Evolutionary conservation across 2,113 vertebrate species (phyloP), one percentile per base, ranked within the genome.

Genomic region (Notothenia coriiceps): DNA sequence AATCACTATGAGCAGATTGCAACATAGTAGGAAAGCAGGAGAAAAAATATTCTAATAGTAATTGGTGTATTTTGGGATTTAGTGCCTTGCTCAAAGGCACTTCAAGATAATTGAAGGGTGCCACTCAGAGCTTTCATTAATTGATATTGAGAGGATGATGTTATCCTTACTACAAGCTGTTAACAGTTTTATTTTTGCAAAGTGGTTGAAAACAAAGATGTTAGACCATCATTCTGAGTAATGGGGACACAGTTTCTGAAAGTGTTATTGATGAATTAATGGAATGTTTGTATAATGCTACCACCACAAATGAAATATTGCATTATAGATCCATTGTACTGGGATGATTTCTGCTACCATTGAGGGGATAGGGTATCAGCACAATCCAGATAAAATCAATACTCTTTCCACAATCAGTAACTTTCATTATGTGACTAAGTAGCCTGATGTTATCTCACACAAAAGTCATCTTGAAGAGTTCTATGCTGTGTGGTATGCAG

Each of bases 1-100:
- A 33, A 52, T 74, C 44, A 59, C 59, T 49, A 1, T 49, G 49
- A 82, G 13, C 56, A 67, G 43, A 59, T 22, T 73, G 61, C 10
- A 29, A 12, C 14, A n/a, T 57, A 12, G 52, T n/a, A 1, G 54
- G 6, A 35, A 63, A 76, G 29, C 29, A 60, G 15, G 29, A 51
- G 25, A 20, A 61, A 7, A 14, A 63, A 6, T 49, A 3, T 10
- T 2, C n/a, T n/a, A 60, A 49, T 33, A 51, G 54, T n/a, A 5
- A 13, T 33, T 35, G 57, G 44, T 66, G 70, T 4, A 25, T 13
- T 47, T 57, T 43, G 17, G 44, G 44, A 33, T 43, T 70, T 25
- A 25, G 10, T 40, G 47, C 25, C 20, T 54, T 52, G 64, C 18
- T 60, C 47, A 55, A 65, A 2, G n/a, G 54, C 22, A 64, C 13